These are phyloP conservation scores for Maconellicoccus hirsutus DNA, from an alignment of 1,140 invertebrate species.

Conservation along the genomic window DNA sequence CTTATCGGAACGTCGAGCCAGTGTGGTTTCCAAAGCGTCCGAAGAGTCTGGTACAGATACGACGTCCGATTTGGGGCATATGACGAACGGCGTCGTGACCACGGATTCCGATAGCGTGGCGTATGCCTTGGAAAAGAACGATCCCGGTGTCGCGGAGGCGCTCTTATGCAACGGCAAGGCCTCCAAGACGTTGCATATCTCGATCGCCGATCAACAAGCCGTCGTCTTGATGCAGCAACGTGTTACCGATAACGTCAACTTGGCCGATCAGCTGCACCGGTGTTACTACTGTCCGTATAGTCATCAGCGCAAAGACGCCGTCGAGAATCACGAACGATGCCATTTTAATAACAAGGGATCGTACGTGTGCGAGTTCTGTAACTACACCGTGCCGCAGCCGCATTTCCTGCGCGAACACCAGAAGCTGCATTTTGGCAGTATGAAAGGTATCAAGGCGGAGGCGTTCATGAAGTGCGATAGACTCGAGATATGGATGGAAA, in stretches of 20 bases:
- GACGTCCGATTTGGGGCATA: background rate
- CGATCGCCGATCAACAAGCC: slow-evolving; percentile 43
- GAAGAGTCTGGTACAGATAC: background rate
- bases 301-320: slow-evolving; percentile 53
- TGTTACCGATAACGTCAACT: slow-evolving; percentile 33
- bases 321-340: slow-evolving; percentile 61
- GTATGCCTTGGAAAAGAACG: background rate
- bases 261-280: slow-evolving; percentile 36
- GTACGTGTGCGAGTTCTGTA: slow-evolving; percentile 67
- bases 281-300: slow-evolving; percentile 70
- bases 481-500: slow-evolving; percentile 39
- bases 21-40: background rate
- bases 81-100: background rate
- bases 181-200: slow-evolving; percentile 39
- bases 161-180: slow-evolving; percentile 29
- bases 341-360: slow-evolving; percentile 47
- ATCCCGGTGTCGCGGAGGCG: background rate
- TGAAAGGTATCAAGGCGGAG: slow-evolving; percentile 46
- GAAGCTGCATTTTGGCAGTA: slow-evolving; percentile 59
- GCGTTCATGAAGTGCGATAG: slow-evolving; percentile 45
- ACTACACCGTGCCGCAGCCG: slow-evolving; percentile 63
- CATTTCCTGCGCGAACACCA: slow-evolving; percentile 68
- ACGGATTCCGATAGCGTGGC: background rate
- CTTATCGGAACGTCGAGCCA: background rate
- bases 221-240: slow-evolving; percentile 38